Percentiles rank a stretch among this genome's conserved stretches.
These are phyloP conservation scores for Hippolais icterina DNA, from an alignment of 2,113 vertebrate species.

Conservation along the genomic window DNA sequence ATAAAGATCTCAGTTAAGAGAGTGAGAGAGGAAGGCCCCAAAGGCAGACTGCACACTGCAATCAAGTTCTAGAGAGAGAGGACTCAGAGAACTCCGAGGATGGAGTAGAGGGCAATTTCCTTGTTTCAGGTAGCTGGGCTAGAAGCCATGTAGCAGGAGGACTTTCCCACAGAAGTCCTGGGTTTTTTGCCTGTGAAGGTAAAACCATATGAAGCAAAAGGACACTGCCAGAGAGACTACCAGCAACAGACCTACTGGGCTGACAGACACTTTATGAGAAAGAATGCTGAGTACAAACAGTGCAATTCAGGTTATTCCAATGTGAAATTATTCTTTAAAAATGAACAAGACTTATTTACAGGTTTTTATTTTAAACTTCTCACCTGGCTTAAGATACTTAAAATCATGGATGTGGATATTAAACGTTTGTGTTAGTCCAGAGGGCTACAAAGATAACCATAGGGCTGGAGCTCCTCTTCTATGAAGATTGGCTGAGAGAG, in stretches of 20 bases:
- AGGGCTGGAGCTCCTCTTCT: not conserved
- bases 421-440: not conserved
- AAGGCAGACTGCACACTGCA: not conserved
- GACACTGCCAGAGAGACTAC: not conserved
- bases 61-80: not conserved
- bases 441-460: not conserved
- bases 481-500: not conserved
- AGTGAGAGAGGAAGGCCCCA: not conserved
- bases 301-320: not conserved
- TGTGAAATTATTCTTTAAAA: not conserved
- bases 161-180: not conserved
- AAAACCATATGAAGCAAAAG: not conserved
- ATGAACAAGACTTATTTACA: not conserved
- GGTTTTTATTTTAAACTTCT: not conserved
- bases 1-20: not conserved
- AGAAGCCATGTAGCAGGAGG: not conserved
- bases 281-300: not conserved
- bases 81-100: not conserved
- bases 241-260: not conserved
- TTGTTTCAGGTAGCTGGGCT: not conserved
- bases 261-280: not conserved
- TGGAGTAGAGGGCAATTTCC: not conserved
- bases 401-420: not conserved
- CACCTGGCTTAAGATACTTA: not conserved
- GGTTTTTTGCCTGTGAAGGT: not conserved